These are phyloP conservation scores for Eremobia ochroleuca DNA, from an alignment of 2,888 invertebrate genomes.

Conservation along the genomic window DNA sequence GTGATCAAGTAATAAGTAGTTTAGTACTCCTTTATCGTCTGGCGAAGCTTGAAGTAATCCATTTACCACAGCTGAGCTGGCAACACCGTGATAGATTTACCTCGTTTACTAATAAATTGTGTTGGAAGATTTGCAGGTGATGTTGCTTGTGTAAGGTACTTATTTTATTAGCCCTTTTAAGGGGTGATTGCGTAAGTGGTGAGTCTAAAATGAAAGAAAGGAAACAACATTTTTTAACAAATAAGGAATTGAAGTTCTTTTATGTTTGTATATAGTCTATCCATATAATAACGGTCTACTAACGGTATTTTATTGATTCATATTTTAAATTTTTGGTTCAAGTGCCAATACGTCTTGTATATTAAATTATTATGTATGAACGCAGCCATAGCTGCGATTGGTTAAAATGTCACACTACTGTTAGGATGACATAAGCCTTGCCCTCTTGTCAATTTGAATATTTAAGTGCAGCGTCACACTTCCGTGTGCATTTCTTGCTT, in stretches of 20 bases:
- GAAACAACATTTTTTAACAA: too few species aligned
- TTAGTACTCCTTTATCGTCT: constrained; percentile 54
- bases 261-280: too few species aligned
- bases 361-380: background rate
- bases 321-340: too few species aligned
- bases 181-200: background rate
- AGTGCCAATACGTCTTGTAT: background rate
- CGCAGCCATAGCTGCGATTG: background rate
- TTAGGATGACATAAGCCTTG: background rate
- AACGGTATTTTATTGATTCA: background rate
- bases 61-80: constrained; percentile 59
- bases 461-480: background rate
- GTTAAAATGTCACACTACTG: too few species aligned
- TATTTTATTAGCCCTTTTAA: constrained; percentile 14
- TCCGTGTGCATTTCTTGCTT: background rate
- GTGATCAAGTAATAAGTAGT: constrained; percentile 57
- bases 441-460: background rate
- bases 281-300: too few species aligned
- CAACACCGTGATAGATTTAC: constrained; percentile 60
- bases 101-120: constrained; percentile 54
- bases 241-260: background rate
- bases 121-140: constrained; percentile 38
- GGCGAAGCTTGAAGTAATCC: constrained; percentile 60
- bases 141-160: constrained; percentile 16
- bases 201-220: background rate